Evolutionary conservation across 2,113 vertebrate species (phyloP), one percentile per base, ranked within the genome.

Genomic region (Cephalopterus ornatus): DNA sequence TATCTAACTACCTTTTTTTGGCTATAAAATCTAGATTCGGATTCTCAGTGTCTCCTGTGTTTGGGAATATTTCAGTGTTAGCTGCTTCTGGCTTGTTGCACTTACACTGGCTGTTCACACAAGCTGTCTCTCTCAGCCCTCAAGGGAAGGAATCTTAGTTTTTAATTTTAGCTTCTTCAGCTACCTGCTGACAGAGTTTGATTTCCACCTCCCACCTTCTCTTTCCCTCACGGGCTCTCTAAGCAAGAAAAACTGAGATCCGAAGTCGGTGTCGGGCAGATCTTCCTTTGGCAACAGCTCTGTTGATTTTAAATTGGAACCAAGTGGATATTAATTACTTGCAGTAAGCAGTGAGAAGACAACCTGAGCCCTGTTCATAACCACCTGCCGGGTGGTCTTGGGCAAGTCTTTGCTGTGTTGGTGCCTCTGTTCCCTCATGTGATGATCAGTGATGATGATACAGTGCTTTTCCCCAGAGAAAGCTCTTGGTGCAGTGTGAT

Each of bases 121-220:
- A 91, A 95, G 72, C 71, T 86, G 76, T 86, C 68, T 90, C 52
- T 79, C 63, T 91, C 53, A 79, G 66, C 88, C 88, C 85, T 10
- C 62, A 27, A 41, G 88, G 89, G 77, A 78, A 89, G 33, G 74
- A 93, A 41, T 89, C 84, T 95, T 72, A 33, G 61, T 47, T 92
- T 92, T 95, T 94, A 89, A 91, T 96, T 97, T 96, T 91, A 96
- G 74, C 89, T 93, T 32, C 77, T 89, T 79, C 84, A 96, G 70
- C 87, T 88, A 95, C 93, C 91, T 96, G 95, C 95, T 93, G 93
- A 91, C 95, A 95, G 83, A 82, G 77, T 92, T 89, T 88, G 49
- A 85, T 91, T 94, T 82, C 81, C 85, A 92, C 72, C 90, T 91
- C 70, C 91, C 59, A 58, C 78, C 66, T 82, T 58, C 74, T 89